Percentiles rank a stretch among this genome's conserved stretches.
These are phyloP conservation scores for Triops cancriformis DNA, from an alignment of 1,140 invertebrate species.

Conservation along the genomic window DNA sequence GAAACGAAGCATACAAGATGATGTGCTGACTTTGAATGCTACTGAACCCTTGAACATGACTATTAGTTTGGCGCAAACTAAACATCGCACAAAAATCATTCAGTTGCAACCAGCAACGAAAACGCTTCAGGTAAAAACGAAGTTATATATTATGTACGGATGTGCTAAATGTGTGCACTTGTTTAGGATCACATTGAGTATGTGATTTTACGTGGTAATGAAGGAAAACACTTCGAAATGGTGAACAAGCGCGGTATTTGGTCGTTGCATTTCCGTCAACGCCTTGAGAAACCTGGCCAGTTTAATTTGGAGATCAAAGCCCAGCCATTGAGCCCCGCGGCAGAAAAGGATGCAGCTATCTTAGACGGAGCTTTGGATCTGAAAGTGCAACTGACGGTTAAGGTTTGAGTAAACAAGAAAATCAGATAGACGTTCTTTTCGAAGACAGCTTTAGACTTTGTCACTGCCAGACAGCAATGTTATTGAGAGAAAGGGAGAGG, in stretches of 20 bases:
- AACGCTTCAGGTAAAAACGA: constrained; percentile 34
- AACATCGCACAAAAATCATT: constrained; percentile 52
- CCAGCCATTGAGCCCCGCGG: constrained; percentile 22
- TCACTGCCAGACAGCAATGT: neutral
- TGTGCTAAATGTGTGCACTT: neutral
- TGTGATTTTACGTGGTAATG: constrained; percentile 54
- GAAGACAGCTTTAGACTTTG: neutral
- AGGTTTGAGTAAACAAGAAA: neutral
- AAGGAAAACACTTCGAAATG: constrained; percentile 55
- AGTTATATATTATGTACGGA: too few species aligned
- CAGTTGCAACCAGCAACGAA: constrained; percentile 54
- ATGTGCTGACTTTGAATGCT: constrained; percentile 28
- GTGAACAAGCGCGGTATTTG: constrained; percentile 53
- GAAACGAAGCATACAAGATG: constrained; percentile 30
- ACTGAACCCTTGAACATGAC: constrained; percentile 45
- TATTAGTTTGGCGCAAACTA: constrained; percentile 50
- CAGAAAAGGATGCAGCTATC: neutral
- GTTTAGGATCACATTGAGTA: constrained; percentile 52
- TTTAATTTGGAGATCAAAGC: constrained; percentile 48
- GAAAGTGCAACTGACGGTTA: neutral
- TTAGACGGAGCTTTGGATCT: neutral
- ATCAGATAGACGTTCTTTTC: neutral
- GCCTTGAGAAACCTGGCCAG: constrained; percentile 46
- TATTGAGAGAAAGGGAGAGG: neutral
- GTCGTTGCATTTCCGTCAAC: constrained; percentile 51